Evolutionary conservation across 1,140 invertebrate species (phyloP).

Genomic region (Neotoxoptera formosana): DNA sequence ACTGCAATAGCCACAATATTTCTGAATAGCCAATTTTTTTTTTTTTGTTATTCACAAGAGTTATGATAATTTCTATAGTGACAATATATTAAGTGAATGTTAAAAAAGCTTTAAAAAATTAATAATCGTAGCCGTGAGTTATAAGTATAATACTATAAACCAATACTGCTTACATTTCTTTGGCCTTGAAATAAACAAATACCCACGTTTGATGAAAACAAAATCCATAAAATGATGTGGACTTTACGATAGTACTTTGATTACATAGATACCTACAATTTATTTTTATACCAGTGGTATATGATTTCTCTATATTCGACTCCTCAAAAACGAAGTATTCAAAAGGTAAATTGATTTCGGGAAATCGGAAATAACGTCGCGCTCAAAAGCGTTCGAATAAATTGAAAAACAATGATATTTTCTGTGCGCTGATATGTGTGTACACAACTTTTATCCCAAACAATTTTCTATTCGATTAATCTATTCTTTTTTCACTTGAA

Average conservation of each 20-base stretch:
- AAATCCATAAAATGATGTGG: not conserved
- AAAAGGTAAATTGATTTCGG: not conserved
- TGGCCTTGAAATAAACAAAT: not conserved
- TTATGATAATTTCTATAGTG: no score
- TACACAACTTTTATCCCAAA: not conserved
- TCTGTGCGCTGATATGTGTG: not conserved
- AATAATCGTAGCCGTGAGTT: no score
- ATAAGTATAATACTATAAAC: no score
- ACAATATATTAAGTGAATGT: no score
- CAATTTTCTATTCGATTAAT: not conserved
- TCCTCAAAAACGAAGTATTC: not conserved
- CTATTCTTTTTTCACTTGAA: not conserved
- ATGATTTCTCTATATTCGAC: not conserved
- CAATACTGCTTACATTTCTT: no score
- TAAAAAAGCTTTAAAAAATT: no score
- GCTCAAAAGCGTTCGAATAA: slow-evolving; percentile 10
- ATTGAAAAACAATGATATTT: slow-evolving; percentile 19
- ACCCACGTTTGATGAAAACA: not conserved
- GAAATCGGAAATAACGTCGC: not conserved
- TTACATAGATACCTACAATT: not conserved
- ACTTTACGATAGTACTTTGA: not conserved
- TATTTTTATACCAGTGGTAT: slow-evolving; percentile 6
- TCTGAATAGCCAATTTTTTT: no score
- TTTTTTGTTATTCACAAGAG: no score
- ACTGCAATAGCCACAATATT: no score